Conservation (phyloP, 2,113 vertebrate species). For the Gavialis gangeticus region DNA sequence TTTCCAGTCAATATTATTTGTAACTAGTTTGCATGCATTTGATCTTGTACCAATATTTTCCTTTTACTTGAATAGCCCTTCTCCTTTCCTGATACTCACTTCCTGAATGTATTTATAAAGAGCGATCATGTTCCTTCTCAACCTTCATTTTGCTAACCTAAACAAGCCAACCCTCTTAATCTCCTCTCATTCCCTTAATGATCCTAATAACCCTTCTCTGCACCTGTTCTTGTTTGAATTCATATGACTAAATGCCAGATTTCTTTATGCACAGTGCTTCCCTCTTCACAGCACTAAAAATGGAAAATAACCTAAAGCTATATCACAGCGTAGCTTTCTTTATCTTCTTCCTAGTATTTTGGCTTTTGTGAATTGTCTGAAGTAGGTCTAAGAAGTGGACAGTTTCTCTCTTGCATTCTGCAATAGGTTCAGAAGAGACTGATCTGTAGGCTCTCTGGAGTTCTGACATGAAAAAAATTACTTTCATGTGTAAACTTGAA, state of each 20-base stretch:
- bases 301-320: background rate
- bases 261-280: background rate
- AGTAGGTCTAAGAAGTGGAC: background rate
- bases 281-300: background rate
- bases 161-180: too few relatives aligned
- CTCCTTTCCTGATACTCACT: too few relatives aligned
- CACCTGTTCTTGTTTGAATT: too few relatives aligned
- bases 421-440: background rate
- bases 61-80: too few relatives aligned
- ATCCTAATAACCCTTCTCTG: too few relatives aligned
- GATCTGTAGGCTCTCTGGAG: background rate
- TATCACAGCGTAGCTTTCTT: background rate
- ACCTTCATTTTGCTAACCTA: too few relatives aligned
- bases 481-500: background rate
- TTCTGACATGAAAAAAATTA: background rate
- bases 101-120: too few relatives aligned
- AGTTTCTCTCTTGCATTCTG: background rate
- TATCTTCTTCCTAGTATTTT: background rate
- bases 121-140: too few relatives aligned
- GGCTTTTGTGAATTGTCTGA: background rate
- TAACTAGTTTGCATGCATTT: too few relatives aligned
- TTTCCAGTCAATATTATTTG: too few relatives aligned
- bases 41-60: too few relatives aligned
- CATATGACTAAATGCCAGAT: background rate
- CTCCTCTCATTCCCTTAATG: too few relatives aligned